Conservation (phyloP, 1,140 invertebrate genomes). For the Atopsyche davidsoni region DNA sequence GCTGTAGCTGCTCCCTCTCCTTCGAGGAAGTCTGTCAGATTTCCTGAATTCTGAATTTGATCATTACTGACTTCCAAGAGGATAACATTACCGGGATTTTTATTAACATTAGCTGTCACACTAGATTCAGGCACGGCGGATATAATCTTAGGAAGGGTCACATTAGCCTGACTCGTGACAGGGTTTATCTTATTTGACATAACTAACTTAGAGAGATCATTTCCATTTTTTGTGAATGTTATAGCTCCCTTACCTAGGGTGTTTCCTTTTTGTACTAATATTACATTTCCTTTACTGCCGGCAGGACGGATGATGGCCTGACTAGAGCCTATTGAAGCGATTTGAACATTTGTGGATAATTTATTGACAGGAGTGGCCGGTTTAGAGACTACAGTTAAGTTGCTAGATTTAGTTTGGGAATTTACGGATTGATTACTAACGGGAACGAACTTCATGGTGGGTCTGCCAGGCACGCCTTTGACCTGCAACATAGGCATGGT, state of each 20-base stretch:
- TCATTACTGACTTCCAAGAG: slow-evolving; percentile 46
- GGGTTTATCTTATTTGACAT: slow-evolving; percentile 47
- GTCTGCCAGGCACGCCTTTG: slow-evolving; percentile 38
- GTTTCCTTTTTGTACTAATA: slow-evolving; percentile 44
- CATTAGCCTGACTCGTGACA: slow-evolving; percentile 24
- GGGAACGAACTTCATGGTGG: slow-evolving; percentile 43
- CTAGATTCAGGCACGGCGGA: slow-evolving; percentile 28
- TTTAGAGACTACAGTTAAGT: slow-evolving; percentile 37
- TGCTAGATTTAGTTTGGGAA: slow-evolving; percentile 33
- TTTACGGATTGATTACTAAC: slow-evolving; percentile 38
- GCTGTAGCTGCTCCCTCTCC: slow-evolving; percentile 32
- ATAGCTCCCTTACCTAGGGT: slow-evolving; percentile 40
- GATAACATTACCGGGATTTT: slow-evolving; percentile 39
- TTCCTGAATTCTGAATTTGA: slow-evolving; percentile 38
- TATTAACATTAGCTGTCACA: slow-evolving; percentile 35
- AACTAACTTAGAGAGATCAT: slow-evolving; percentile 45
- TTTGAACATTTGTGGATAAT: slow-evolving; percentile 21
- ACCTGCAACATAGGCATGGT: slow-evolving; percentile 41
- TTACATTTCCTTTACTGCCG: slow-evolving; percentile 41
- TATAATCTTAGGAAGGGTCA: too few species aligned
- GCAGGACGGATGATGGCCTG: slow-evolving; percentile 32
- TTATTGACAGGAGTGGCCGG: slow-evolving; percentile 22
- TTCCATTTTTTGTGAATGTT: slow-evolving; percentile 43
- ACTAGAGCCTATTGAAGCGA: slow-evolving; percentile 13
- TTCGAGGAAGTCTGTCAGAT: slow-evolving; percentile 43